Base-by-base conservation (phyloP, 37 sponge, comb jelly and placozoan genomes). In the Crambe crambe region DNA sequence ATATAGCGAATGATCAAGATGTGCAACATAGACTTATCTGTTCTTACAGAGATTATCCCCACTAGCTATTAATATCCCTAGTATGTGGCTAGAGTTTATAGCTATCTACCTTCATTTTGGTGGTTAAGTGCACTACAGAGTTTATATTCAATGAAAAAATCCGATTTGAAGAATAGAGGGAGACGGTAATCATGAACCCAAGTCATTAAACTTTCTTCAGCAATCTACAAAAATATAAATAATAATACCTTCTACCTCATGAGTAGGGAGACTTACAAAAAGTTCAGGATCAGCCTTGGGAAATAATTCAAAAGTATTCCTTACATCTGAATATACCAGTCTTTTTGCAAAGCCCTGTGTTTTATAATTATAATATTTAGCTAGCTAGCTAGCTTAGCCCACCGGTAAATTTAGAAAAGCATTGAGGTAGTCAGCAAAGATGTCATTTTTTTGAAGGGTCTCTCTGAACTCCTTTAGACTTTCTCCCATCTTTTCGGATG, bases 371-470 rank as follows among this genome's bases (percentile, higher is more conserved):
- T 22, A 12, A 10, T 30, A 42, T 18, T 63, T 10, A 3, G 3
- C 23, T 36, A 68, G 8, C 17, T 2, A 23, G 27, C n/a, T 41
- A 40, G 23, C 22, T 1, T 29, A 41, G 43, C 85, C 81, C 67
- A 92, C 93, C 1, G 93, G 93, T 26, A 92, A 72, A 35, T 77
- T 71, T 6, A 92, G 78, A 72, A 84, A 85, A 0, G 73, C 39
- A 42, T 87, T 87, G 63, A 92, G 72, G 64, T 84, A 83, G 66
- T 88, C 88, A 27, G 70, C 23, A 57, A 87, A 87, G 15, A 79
- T 23, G 1, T 26, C 26, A 56, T 87, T 85, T 23, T 29, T 30
- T 59, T 84, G 75, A 22, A 92, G 73, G 20, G 81, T 68, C 10
- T 29, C 37, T 39, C 63, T 84, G 73, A 92, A 80, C 6, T 74